phyloP scores from a whole-genome alignment of 2,113 vertebrate genomes.

The Ornithorhynchus anatinus region DNA sequence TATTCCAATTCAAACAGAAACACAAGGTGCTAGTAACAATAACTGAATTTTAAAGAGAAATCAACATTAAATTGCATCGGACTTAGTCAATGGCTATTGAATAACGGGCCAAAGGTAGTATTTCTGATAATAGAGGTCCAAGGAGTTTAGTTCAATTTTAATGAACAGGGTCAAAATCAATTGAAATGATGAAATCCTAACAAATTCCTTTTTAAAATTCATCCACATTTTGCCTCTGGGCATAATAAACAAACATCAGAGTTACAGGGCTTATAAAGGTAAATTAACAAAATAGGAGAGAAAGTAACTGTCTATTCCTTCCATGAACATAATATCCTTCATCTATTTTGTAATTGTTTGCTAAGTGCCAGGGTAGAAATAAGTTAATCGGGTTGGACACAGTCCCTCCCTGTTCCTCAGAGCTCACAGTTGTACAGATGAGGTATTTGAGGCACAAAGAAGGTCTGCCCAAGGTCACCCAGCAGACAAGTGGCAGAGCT shows the following conservation, averaged over 20 bases:
- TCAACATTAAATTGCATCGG: constrained; percentile 62
- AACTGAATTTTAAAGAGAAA: constrained; percentile 61
- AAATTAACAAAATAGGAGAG: neutral
- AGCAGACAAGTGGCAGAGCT: no score
- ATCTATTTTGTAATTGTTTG: no score
- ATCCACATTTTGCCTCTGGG: constrained; percentile 38
- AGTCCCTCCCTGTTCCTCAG: no score
- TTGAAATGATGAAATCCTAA: constrained; percentile 53
- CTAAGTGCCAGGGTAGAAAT: no score
- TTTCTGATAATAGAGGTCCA: constrained; percentile 54
- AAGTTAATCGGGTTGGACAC: no score
- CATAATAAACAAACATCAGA: constrained; percentile 7
- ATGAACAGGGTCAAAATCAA: constrained; percentile 67
- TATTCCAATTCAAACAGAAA: constrained; percentile 53
- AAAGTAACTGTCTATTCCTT: neutral
- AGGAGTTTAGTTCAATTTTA: constrained; percentile 61
- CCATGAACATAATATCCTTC: neutral
- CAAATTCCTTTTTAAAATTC: constrained; percentile 34
- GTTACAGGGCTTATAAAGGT: no score
- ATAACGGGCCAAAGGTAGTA: constrained; percentile 59
- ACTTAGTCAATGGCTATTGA: constrained; percentile 70
- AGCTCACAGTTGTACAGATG: no score
- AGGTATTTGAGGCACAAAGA: no score
- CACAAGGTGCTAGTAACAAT: constrained; percentile 58
- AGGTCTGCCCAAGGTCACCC: no score